Evolutionary conservation across 2,888 invertebrate genomes (phyloP), one percentile per base, ranked within the genome.

Genomic region (Troides aeacus): DNA sequence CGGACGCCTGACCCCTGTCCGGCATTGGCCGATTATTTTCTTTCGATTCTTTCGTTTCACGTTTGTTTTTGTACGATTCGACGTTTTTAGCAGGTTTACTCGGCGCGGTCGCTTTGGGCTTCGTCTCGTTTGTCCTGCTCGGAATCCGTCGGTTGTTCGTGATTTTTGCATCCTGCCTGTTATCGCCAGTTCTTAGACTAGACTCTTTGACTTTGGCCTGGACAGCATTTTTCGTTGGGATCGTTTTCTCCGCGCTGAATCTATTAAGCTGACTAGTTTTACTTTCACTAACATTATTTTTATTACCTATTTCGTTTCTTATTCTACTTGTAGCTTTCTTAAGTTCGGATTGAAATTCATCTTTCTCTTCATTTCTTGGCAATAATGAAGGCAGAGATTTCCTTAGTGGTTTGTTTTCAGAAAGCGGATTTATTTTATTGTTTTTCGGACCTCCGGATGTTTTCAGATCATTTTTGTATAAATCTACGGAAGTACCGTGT

Each of bases 1-100:
- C 95, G 10, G 94, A 94, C 1, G 94, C 94, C 78, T 94, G 94
- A 53, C 94, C 94, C 78, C 94, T 84, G 62, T 93, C 93, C 6
- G 91, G 87, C 80, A 93, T 83, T 10, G 80, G 76, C 71, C 83
- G 81, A 15, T 80, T 79, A 66, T 80, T 88, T 62, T 87, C 87
- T 75, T 90, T 89, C 66, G 81, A 83, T 42, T 80, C 84, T 75
- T 90, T 89, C 66, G 81, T 83, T 42, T 80, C 84, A 36, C 77
- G 76, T 73, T 85, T 89, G 69, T 87, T 79, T 77, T 86, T 74
- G 79, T 80, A 75, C 70, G 70, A 73, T 72, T 77, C 81, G 57
- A 72, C 77, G 71, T 82, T 84, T 60, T 74, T 75, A 64, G 79
- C 84, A 17, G 72, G 69, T 71, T 81, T 86, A 36, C 71, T 79